Base-by-base conservation (phyloP, 2,113 vertebrate species). In the Macquaria ambigua region DNA sequence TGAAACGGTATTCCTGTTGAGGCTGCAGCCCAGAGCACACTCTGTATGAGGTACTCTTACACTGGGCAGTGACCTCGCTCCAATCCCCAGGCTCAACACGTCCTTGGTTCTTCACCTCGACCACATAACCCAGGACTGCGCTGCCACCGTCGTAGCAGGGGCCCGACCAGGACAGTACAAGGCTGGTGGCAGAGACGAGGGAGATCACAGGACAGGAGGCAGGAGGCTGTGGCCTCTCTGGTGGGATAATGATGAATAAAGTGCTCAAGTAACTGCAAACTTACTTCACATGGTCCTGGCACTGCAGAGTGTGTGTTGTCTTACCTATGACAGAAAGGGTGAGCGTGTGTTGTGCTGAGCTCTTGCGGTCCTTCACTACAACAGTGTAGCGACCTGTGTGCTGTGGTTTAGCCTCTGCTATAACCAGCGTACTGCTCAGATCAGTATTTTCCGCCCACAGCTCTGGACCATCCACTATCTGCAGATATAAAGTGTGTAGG, bases 101-200 rank as follows among this genome's bases (percentile, higher is more conserved):
- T 52, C 87, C 90, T 39, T 74, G 70, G 16, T 50, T 70, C 81
- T 89, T 93, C 25, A 93, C 89, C 78, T 97, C 96, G 1, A 97
- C 90, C 34, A 95, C 94, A 62, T 97, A 97, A 61, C 92, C 93
- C 23, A 94, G 91, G 59, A 97, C 46, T 16, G 90, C 95, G 4
- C 94, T 96, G 64, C 96, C 96, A 0, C 96, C 96, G 90, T 96
- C 96, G 79, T 96, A 97, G 79, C 94, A 95, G 23, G 96, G 96
- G 3, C 96, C 96, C 0, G 96, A 96, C 96, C 96, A 97, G 77
- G 96, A 96, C 58, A 97, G 92, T 23, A 95, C 94, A 5, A 96
- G 92, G 12, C 90, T 93, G 46, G 82, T 70, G 50, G 82, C 12
- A 0, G 94, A 89, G 53, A 95, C 11, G 3, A 89, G 63, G 16